These are phyloP conservation scores for Rhea americana DNA, from an alignment of 2,113 vertebrate species.

Conservation along the genomic window DNA sequence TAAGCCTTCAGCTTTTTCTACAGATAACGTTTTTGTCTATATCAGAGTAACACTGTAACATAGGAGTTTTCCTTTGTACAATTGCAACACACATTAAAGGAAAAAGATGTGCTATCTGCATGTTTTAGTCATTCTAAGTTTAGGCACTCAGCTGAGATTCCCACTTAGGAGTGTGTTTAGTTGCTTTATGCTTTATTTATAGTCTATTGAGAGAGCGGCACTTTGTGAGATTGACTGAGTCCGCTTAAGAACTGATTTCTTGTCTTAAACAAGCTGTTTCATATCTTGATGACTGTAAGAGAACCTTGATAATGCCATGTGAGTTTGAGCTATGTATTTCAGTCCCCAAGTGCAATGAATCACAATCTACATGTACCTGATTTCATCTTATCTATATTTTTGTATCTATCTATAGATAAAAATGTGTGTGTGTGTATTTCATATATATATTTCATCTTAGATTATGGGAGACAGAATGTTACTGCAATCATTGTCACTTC, in stretches of 20 bases:
- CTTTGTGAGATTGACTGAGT: background rate
- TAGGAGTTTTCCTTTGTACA: background rate
- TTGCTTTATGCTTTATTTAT: background rate
- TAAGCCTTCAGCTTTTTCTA: background rate
- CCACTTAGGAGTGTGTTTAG: background rate
- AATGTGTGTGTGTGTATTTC: background rate
- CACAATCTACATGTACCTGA: background rate
- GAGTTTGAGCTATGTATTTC: background rate
- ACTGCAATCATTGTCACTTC: constrained; percentile 26
- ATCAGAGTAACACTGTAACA: background rate
- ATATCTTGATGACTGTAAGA: background rate
- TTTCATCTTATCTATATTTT: background rate
- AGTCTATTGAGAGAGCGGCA: background rate
- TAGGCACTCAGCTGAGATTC: background rate
- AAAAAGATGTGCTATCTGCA: background rate
- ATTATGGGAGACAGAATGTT: constrained; percentile 8
- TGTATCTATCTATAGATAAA: background rate
- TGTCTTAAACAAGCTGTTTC: background rate
- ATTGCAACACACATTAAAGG: background rate
- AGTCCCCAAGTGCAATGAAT: background rate
- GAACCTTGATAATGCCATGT: background rate
- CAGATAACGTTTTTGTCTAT: background rate
- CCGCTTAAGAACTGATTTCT: background rate
- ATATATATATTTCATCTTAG: background rate
- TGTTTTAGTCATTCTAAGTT: background rate